These are phyloP conservation scores for Protosalanx chinensis DNA, from an alignment of 2,797 vertebrate species.

Conservation along the genomic window DNA sequence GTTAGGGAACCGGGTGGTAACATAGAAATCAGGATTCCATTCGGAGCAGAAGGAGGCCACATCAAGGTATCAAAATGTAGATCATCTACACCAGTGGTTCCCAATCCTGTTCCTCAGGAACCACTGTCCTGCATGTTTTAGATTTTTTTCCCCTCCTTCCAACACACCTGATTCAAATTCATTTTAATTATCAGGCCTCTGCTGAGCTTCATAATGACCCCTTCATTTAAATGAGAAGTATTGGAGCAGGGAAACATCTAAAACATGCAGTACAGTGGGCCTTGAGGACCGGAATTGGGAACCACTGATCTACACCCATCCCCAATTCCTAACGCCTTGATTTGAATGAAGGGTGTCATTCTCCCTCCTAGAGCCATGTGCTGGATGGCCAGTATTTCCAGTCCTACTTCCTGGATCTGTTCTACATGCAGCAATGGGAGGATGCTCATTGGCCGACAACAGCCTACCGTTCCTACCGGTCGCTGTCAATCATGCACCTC, in stretches of 20 bases:
- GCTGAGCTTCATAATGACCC: no score
- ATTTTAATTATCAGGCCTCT: no score
- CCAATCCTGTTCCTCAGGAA: no score
- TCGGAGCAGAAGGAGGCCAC: constrained; percentile 48
- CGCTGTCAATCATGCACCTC: constrained; percentile 11
- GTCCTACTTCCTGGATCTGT: constrained; percentile 45
- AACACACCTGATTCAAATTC: no score
- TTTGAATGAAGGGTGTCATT: no score
- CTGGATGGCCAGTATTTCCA: constrained; percentile 41
- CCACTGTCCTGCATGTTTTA: no score
- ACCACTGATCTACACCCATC: neutral
- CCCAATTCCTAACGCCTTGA: no score
- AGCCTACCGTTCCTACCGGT: constrained; percentile 37
- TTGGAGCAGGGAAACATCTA: no score
- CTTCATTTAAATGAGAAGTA: no score
- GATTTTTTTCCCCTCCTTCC: no score
- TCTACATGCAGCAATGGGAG: constrained; percentile 46
- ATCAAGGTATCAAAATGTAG: constrained; percentile 37
- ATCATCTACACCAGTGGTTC: no score
- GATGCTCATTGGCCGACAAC: constrained; percentile 42
- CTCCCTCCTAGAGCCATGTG: constrained; percentile 38
- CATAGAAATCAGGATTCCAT: constrained; percentile 42
- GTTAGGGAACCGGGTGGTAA: constrained; percentile 26
- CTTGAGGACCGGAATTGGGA: neutral
- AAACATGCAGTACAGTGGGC: no score